Conservation (phyloP, 2,113 vertebrate species). For the Nycticryphes semicollaris region DNA sequence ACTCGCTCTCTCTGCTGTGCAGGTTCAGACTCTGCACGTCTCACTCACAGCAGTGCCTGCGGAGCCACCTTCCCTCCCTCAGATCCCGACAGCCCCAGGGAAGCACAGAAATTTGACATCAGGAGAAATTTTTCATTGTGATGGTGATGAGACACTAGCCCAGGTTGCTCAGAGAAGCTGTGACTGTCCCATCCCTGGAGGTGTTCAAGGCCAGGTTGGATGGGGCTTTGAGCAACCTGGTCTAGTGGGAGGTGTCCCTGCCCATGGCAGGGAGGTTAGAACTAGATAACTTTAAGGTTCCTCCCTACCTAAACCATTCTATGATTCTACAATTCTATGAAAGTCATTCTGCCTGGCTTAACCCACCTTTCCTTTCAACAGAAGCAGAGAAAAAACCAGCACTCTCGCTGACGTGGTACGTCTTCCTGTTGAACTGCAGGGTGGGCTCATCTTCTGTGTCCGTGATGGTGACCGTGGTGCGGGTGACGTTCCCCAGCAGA, state of each 20-base stretch:
- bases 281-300: not conserved
- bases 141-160: not conserved
- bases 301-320: not conserved
- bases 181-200: not conserved
- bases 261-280: not conserved
- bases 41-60: not conserved
- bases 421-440: conserved; percentile 89
- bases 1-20: accelerated
- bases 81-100: accelerated
- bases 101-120: not conserved
- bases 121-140: not conserved
- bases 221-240: not conserved
- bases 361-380: conserved; percentile 89
- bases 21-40: not conserved
- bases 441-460: conserved; percentile 92
- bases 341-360: accelerated
- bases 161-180: not conserved
- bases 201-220: not conserved
- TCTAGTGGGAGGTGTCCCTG: not conserved
- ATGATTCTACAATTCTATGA: not conserved
- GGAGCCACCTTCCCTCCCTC: not conserved
- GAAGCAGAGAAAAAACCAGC: conserved; percentile 81
- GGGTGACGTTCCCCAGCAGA: conserved; percentile 84
- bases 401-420: conserved; percentile 87
- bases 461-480: conserved; percentile 79